These are phyloP conservation scores for Phaonia tiefii DNA, from an alignment of 2,888 invertebrate species.

Conservation along the genomic window DNA sequence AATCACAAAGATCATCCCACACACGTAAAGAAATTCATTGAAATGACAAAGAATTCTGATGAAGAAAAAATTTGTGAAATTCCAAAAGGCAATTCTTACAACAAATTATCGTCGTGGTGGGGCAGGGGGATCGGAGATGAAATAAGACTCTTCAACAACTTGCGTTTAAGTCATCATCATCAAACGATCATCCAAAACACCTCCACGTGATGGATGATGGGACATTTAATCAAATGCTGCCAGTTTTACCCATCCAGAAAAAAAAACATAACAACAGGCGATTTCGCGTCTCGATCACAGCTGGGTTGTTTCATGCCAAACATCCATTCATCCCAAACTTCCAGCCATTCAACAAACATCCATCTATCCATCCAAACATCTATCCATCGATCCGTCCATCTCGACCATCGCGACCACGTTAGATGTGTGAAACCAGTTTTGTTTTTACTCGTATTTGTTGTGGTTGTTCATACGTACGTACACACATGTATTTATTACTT, in stretches of 20 bases:
- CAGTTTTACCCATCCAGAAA: constrained; percentile 35
- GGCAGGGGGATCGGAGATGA: constrained; percentile 11
- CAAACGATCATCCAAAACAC: constrained; percentile 2
- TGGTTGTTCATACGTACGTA: no score
- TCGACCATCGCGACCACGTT: constrained; percentile 1
- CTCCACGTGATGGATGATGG: constrained; percentile 23
- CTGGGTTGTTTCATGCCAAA: no score
- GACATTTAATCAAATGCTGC: constrained; percentile 30
- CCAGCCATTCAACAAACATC: no score
- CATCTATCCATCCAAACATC: constrained; percentile 21
- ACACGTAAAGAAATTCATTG: background rate
- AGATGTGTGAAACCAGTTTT: constrained; percentile 5
- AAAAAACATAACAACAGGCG: constrained; percentile 13
- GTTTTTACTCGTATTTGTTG: constrained; percentile 12
- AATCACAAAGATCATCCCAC: constrained; percentile 19
- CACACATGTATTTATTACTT: constrained; percentile 36
- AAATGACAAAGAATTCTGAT: constrained; percentile 26
- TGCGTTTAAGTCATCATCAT: constrained; percentile 3
- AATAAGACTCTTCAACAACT: no score
- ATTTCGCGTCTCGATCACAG: no score
- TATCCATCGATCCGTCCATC: constrained; percentile 40
- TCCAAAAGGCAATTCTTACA: constrained; percentile 15
- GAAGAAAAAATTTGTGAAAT: background rate
- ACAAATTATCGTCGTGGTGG: background rate
- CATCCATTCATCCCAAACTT: no score